Base-by-base conservation (phyloP, 2,888 invertebrate species). In the Orthosia gothica region DNA sequence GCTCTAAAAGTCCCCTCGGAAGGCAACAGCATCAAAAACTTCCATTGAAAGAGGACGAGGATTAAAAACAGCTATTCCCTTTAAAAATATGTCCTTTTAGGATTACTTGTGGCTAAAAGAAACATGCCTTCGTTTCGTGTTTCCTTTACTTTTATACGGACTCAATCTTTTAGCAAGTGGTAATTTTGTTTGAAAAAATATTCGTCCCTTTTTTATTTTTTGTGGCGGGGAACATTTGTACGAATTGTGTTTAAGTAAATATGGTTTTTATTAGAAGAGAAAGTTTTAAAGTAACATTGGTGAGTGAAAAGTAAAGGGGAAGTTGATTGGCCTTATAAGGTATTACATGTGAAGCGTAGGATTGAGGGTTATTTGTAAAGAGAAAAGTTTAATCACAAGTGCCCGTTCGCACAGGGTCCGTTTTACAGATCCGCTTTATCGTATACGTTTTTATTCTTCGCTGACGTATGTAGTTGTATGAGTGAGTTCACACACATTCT, bases 81-180 rank as follows among this genome's bases (percentile, higher is more conserved):
- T 82, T 82, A 77, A 90, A 91, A 93, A 92, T 90, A 90, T 92
- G 90, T 92, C 92, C 87, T 87, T 89, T 89, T 88, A 86, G 85
- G 88, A 90, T 89, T 87, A 90, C 86, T 78, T 81, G 79, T 50
- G 77, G 81, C 68, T 83, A 86, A 85, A 81, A 85, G 84, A 89
- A 85, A 84, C 70, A 82, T 76, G 72, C 75, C 74, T 74, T 71
- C 74, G 75, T n/a, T 32, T 61, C 54, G 40, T 62, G 75, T 70
- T 78, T 69, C 67, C 69, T 79, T 81, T 79, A 61, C 57, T 78
- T 84, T 82, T 71, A 76, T 76, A 82, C 72, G n/a, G 49, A 52
- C 63, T 79, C 73, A 73, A 69, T 66, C 82, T 76, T 84, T 81
- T 79, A 54, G 59, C 62, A 82, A 85, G 82, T 81, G 82, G 80